These are phyloP conservation scores for Scaptomyza caliginosa DNA, from an alignment of 2,888 invertebrate genomes.

Conservation along the genomic window DNA sequence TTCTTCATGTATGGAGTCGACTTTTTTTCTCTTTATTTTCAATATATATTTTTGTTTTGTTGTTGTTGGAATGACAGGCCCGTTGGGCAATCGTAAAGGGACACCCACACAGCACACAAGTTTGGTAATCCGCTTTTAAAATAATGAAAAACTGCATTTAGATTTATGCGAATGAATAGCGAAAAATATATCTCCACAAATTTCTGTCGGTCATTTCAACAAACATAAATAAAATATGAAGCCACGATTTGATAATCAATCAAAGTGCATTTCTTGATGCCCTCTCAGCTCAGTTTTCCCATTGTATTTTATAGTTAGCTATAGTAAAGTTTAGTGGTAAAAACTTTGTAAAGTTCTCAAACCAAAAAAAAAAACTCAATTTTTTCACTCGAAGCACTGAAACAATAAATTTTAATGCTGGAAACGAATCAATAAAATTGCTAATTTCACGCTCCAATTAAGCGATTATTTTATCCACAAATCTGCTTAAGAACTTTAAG, in stretches of 20 bases:
- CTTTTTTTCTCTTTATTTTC: conserved; percentile 11
- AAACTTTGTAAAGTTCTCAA: conserved; percentile 13
- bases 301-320: neutral
- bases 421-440: conserved; percentile 63
- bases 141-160: conserved; percentile 59
- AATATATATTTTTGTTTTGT: too few relatives aligned
- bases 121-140: conserved; percentile 71
- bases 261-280: conserved; percentile 17
- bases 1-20: conserved; percentile 16
- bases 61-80: conserved; percentile 38
- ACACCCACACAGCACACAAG: conserved; percentile 17
- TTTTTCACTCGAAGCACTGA: neutral
- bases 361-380: conserved; percentile 17
- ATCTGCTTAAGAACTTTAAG: conserved; percentile 17
- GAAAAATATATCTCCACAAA: conserved; percentile 6
- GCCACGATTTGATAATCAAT: conserved; percentile 45
- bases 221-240: neutral
- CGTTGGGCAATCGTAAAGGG: conserved; percentile 22
- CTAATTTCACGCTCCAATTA: conserved; percentile 74
- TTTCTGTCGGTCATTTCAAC: conserved; percentile 22
- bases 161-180: conserved; percentile 29
- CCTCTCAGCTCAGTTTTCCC: neutral
- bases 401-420: conserved; percentile 39
- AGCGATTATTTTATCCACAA: conserved; percentile 51
- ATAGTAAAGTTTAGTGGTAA: conserved; percentile 3